Evolutionary conservation across 2,797 vertebrate genomes (phyloP), one percentile per base, ranked within the genome.

Genomic region (Lacerta bilineata): DNA sequence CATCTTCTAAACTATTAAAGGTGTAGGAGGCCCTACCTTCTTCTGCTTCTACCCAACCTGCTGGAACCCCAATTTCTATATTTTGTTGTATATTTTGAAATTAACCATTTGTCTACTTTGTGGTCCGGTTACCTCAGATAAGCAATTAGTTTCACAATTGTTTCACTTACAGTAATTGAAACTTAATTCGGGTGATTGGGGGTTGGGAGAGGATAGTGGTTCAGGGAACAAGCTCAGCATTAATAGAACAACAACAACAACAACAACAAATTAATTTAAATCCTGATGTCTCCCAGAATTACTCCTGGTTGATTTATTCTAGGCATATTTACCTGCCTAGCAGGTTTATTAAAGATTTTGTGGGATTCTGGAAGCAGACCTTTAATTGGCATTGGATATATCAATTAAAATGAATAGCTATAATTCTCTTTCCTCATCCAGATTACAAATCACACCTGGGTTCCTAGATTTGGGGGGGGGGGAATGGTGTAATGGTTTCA

Each of bases 341-440:
- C 10, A 36, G 39, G 5, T 33, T n/a, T 77, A 50, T 83, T 25
- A 61, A 66, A 64, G 55, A 41, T 77, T 46, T 50, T 23, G 17
- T 68, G 18, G 46, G 25, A 10, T 72, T 81, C 36, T 61, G 27
- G 33, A n/a, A 11, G 39, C 25, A 46, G 55, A 41, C 55, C n/a
- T 41, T 20, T 80, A 87, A 86, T 20, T 33, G 41, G 41, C 29
- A 79, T 66, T 68, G 27, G 11, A 39, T 86, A 27, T 64, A 85
- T 27, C 29, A 85, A 8, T 68, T 78, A n/a, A 50, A 10, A 29
- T 27, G 64, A 88, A 33, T 61, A 11, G 27, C 50, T 61, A 55
- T 55, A 79, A 79, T 88, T 84, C 36, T 43, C 27, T 79, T 88
- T 84, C 36, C 64, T 39, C 66, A 61, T 71, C 46, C 43, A 23